Evolutionary conservation across 2,797 vertebrate species (phyloP).

Genomic region (Microcaecilia unicolor): DNA sequence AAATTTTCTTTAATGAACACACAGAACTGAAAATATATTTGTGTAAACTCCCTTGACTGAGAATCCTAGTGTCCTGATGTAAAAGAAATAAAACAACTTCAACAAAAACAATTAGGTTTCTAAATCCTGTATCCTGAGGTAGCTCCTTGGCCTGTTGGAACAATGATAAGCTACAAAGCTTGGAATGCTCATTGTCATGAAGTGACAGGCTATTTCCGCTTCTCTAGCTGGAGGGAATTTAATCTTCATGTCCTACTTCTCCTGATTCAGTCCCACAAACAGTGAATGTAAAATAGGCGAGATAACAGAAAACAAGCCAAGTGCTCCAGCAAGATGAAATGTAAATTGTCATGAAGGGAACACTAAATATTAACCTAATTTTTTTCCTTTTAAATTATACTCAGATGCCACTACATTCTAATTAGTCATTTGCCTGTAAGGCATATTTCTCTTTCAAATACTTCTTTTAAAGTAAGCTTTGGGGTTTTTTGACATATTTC

Average conservation of each 20-base stretch:
- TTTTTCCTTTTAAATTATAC: not conserved
- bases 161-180: too few relatives aligned
- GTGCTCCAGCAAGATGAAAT: conserved; percentile 4
- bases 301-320: conserved; percentile 7
- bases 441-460: not conserved
- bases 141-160: too few relatives aligned
- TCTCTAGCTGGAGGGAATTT: conserved; percentile 11
- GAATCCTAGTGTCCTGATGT: too few relatives aligned
- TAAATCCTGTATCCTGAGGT: too few relatives aligned
- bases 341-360: conserved; percentile 13
- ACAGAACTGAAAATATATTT: too few relatives aligned
- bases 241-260: conserved; percentile 24
- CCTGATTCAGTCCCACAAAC: conserved; percentile 7
- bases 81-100: too few relatives aligned
- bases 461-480: conserved; percentile 4
- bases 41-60: too few relatives aligned
- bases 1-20: too few relatives aligned
- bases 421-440: conserved; percentile 6
- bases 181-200: conserved; percentile 20
- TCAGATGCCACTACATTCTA: conserved; percentile 1
- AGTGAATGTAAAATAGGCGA: conserved; percentile 11
- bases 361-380: conserved; percentile 11
- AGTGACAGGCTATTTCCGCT: conserved; percentile 11
- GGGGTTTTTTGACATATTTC: not conserved
- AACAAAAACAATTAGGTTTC: too few relatives aligned